A percentile compares a stretch with the other conserved stretches of the same genome.
phyloP scores from a whole-genome alignment of 2,888 invertebrate species.

The Tinea trinotella region DNA sequence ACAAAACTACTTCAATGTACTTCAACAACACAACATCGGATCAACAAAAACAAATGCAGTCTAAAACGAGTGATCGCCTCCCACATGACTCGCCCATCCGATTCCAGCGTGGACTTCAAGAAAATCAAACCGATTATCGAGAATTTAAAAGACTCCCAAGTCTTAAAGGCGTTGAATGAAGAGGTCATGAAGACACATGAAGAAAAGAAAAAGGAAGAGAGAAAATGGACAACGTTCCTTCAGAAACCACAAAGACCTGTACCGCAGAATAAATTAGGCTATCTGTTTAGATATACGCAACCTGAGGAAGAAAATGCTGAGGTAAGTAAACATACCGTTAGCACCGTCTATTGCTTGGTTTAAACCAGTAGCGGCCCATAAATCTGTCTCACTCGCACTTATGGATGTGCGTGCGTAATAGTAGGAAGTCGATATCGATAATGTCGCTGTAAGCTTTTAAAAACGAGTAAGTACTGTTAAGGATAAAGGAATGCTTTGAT shows the following conservation, averaged over 20 bases:
- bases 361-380: too few relatives aligned
- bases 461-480: too few relatives aligned
- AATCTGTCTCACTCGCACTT: too few relatives aligned
- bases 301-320: constrained; percentile 30
- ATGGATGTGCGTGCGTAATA: too few relatives aligned
- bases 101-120: constrained; percentile 77
- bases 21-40: too few relatives aligned
- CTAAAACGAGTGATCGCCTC: constrained; percentile 47
- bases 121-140: constrained; percentile 77
- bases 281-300: constrained; percentile 31
- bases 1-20: too few relatives aligned
- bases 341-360: too few relatives aligned
- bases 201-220: constrained; percentile 64
- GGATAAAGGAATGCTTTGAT: too few relatives aligned
- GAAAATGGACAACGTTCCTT: constrained; percentile 82
- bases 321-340: too few relatives aligned
- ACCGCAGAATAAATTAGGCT: constrained; percentile 56
- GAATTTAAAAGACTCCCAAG: constrained; percentile 77
- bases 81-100: constrained; percentile 50
- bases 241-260: constrained; percentile 81
- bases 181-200: constrained; percentile 62
- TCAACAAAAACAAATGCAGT: too few relatives aligned
- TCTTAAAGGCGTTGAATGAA: constrained; percentile 75
- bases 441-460: too few relatives aligned
- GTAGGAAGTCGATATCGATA: too few relatives aligned